A percentile compares a stretch with the other conserved stretches of the same genome.
Conservation (phyloP, 1,140 invertebrate species). For the Bombus vancouverensis region DNA sequence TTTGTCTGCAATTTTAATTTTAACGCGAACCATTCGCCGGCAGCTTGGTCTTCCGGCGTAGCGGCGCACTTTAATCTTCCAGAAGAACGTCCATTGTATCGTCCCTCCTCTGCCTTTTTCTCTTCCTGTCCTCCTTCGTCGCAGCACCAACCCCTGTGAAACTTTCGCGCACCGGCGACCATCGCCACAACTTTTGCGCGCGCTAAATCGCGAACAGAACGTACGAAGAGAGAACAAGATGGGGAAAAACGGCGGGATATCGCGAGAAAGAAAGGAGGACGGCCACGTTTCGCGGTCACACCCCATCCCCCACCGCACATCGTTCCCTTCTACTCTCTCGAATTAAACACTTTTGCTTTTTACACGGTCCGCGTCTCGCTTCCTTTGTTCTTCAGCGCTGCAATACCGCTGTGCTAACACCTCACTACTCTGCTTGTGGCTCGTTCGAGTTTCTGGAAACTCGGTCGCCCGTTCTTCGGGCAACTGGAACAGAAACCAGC, state of each 20-base stretch:
- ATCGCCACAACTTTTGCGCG: not conserved
- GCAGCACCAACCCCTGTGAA: not conserved
- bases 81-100: conserved; percentile 69
- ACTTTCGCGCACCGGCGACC: conserved; percentile 5
- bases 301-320: not conserved
- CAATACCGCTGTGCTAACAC: not conserved
- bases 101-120: not conserved
- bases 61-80: conserved; percentile 71
- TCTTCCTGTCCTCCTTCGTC: not conserved
- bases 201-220: not conserved
- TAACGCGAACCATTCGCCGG: conserved; percentile 67
- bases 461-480: not conserved
- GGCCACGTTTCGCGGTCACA: conserved; percentile 9
- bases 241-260: no score
- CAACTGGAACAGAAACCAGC: not conserved
- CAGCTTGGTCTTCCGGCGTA: conserved; percentile 24
- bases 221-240: not conserved
- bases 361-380: not conserved
- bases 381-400: conserved; percentile 46
- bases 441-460: not conserved
- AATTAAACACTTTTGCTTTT: conserved; percentile 65
- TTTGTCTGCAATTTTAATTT: conserved; percentile 70
- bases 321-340: conserved; percentile 44
- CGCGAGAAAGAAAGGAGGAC: conserved; percentile 3
- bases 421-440: not conserved